These are phyloP conservation scores for Ceyx melanurus DNA, from an alignment of 2,113 vertebrate genomes.

Conservation along the genomic window DNA sequence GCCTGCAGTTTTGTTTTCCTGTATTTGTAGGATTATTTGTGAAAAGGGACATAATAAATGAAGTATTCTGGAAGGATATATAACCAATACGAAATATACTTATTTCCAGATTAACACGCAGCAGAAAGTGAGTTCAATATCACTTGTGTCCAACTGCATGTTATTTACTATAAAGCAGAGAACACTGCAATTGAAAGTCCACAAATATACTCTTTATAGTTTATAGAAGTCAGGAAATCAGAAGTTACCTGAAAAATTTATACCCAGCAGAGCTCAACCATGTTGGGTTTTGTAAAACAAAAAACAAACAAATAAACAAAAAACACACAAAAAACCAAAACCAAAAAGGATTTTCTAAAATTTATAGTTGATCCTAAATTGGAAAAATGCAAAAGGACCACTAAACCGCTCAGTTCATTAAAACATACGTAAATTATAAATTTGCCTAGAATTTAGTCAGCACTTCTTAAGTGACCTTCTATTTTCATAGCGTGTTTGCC, in stretches of 20 bases:
- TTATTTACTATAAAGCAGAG: not conserved
- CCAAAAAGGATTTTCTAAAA: not conserved
- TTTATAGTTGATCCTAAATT: not conserved
- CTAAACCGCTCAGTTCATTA: not conserved
- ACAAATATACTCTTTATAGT: not conserved
- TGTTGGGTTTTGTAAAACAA: rapidly evolving
- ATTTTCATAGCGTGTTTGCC: not conserved
- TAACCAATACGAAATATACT: not conserved
- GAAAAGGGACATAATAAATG: not conserved
- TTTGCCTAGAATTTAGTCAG: not conserved
- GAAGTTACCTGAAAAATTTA: not conserved
- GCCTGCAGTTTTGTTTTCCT: not conserved
- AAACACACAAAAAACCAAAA: too few relatives aligned
- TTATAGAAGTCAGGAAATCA: not conserved
- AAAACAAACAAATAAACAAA: too few relatives aligned
- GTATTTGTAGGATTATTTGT: not conserved
- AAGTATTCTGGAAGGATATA: not conserved
- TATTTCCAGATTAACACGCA: not conserved
- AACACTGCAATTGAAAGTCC: not conserved
- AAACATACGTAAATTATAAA: not conserved
- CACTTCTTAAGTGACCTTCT: not conserved
- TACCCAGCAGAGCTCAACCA: not conserved
- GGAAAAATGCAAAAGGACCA: not conserved
- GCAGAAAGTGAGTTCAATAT: not conserved
- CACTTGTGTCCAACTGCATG: not conserved